These are phyloP conservation scores for Ichneumon xanthorius DNA, from an alignment of 2,888 invertebrate genomes.

Conservation along the genomic window DNA sequence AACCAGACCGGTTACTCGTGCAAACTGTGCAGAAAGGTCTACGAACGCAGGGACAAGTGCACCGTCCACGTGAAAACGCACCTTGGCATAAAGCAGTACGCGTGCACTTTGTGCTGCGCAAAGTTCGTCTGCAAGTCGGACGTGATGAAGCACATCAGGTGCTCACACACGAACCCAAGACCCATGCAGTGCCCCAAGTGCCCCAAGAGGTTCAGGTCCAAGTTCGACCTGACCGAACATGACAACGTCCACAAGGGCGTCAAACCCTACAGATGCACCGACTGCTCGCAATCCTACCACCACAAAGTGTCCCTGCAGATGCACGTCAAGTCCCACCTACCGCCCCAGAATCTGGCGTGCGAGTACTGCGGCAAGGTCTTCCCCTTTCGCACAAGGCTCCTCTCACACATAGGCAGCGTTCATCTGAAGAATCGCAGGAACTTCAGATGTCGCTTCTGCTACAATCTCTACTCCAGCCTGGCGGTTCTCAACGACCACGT, in stretches of 20 bases:
- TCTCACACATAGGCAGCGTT: conserved; percentile 83
- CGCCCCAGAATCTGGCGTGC: conserved; percentile 83
- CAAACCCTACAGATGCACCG: conserved; percentile 81
- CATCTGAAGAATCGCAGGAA: conserved; percentile 83
- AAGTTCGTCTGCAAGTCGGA: conserved; percentile 84
- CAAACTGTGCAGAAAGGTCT: conserved; percentile 81
- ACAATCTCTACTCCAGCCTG: conserved; percentile 83
- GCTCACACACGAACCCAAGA: conserved; percentile 83
- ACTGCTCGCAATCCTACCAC: conserved; percentile 83
- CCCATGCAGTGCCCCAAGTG: conserved; percentile 83
- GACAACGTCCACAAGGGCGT: conserved; percentile 84
- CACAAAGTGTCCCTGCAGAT: conserved; percentile 84
- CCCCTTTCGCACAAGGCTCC: conserved; percentile 82
- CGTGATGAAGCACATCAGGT: conserved; percentile 84
- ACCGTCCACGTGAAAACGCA: conserved; percentile 84
- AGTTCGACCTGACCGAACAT: conserved; percentile 83
- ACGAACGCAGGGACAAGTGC: conserved; percentile 83
- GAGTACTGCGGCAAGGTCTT: conserved; percentile 84
- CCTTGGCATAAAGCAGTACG: conserved; percentile 83
- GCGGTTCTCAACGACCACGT: conserved; percentile 83
- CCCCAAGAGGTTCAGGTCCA: conserved; percentile 83
- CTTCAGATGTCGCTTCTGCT: conserved; percentile 83
- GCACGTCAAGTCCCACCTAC: conserved; percentile 83
- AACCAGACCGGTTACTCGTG: conserved; percentile 81
- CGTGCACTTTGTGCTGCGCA: conserved; percentile 82